Conservation (phyloP, 2,113 vertebrate genomes). For the Tonatia bakeri region DNA sequence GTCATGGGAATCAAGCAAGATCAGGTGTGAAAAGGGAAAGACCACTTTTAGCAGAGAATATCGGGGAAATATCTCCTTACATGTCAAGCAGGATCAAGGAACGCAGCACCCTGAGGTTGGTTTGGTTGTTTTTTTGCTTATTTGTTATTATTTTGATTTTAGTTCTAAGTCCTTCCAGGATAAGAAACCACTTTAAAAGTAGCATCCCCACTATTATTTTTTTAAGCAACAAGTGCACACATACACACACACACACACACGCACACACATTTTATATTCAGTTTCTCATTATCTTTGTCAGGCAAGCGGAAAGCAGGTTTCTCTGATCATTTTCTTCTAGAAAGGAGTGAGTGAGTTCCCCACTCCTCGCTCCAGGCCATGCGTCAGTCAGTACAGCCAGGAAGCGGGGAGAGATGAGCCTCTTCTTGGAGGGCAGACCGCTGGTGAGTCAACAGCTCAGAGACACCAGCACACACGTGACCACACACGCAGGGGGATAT, state of each 20-base stretch:
- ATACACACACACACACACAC: not conserved
- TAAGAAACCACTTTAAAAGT: slow-evolving; percentile 9
- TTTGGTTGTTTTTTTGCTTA: not conserved
- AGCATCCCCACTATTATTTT: not conserved
- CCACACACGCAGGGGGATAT: too few relatives aligned
- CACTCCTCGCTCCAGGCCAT: not conserved
- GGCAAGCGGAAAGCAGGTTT: not conserved
- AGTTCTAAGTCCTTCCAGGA: not conserved
- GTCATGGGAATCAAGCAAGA: not conserved
- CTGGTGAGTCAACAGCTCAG: not conserved
- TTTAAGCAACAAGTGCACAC: not conserved
- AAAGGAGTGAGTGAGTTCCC: not conserved
- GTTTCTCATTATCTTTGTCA: not conserved
- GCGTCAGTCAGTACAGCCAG: not conserved
- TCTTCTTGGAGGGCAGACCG: not conserved
- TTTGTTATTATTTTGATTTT: slow-evolving; percentile 13
- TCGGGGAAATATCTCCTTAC: not conserved
- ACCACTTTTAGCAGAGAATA: not conserved
- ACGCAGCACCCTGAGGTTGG: not conserved
- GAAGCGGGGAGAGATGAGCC: not conserved
- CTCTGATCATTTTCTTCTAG: not conserved
- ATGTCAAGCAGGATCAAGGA: accelerated
- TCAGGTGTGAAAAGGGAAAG: not conserved
- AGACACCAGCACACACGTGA: too few relatives aligned
- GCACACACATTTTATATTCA: not conserved